Base-by-base conservation (phyloP, 2,797 vertebrate species). In the Sciaenops ocellatus region DNA sequence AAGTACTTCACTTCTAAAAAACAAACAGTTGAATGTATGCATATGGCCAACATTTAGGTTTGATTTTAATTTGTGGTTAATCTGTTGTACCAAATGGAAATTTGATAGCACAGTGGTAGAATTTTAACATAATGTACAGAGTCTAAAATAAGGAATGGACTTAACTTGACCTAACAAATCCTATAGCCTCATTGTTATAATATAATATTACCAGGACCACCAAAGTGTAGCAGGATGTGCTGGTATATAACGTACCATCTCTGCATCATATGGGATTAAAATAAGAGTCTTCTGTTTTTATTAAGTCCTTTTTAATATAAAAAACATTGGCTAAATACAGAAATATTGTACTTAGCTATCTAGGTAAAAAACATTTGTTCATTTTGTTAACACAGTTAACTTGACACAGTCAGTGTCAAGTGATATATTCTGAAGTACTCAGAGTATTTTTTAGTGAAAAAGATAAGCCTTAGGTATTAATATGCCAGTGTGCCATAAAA, bases 1-100 rank as follows among this genome's bases (percentile, higher is more conserved):
- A 70, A 78, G 48, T 55, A 64, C 64, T 62, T 47, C 16, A 0
- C 22, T 30, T 48, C 42, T 62, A 26, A 70, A 85, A 78, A 6
- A 24, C 64, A 83, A 57, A 30, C 10, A 34, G 63, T 52, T 17
- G 10, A 4, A 10, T 52, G 6, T 20, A 16, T 61, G 55, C 9
- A 48, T 52, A 18, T 30, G 2, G n/a, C 12, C 5, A 20, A 22
- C 16, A 57, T 73, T 76, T 42, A 28, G 22, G 17, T 54, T 70
- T 60, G 8, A 50, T 47, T 41, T 7, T 59, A 48, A 64, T 57
- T 68, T 66, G 18, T 68, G 50, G 17, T 41, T 52, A 41, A 72
- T 44, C 38, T 66, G 28, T 46, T 75, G 41, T 17, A 52, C 9
- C 11, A 30, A 59, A 42, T 59, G n/a, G 15, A 59, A 70, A 70